phyloP scores from a whole-genome alignment of 2,888 invertebrate genomes.

The Chrysomela aeneicollis region DNA sequence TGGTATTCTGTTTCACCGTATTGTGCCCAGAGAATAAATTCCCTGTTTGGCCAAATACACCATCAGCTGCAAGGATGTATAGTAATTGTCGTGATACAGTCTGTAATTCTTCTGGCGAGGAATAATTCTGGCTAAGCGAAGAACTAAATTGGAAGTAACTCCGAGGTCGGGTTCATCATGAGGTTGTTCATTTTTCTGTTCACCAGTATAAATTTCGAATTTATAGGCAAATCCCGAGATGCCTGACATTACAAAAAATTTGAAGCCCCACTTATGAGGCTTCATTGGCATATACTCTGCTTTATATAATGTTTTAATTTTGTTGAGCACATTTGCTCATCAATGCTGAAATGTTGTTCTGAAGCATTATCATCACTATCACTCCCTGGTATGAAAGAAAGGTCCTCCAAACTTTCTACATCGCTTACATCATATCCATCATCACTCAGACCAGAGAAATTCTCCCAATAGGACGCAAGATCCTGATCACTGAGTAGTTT shows the following conservation, averaged over 20 bases:
- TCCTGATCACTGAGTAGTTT: neutral
- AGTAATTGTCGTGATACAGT: conserved; percentile 14
- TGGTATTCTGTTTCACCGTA: conserved; percentile 19
- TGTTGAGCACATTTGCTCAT: conserved; percentile 29
- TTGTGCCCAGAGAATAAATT: conserved; percentile 22
- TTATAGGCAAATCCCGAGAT: conserved; percentile 11
- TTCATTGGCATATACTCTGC: conserved; percentile 11
- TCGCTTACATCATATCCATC: neutral
- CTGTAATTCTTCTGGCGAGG: conserved; percentile 10
- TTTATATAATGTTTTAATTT: conserved; percentile 24
- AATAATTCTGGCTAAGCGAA: conserved; percentile 7
- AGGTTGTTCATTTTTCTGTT: neutral
- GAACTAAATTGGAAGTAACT: conserved; percentile 7
- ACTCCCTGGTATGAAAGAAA: neutral
- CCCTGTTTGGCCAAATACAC: conserved; percentile 13
- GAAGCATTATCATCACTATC: neutral
- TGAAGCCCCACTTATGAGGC: conserved; percentile 5
- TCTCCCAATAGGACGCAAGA: conserved; percentile 1
- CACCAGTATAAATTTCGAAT: conserved; percentile 9
- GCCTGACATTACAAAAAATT: conserved; percentile 1
- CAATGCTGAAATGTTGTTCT: conserved; percentile 25
- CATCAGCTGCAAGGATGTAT: conserved; percentile 2
- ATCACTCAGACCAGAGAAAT: conserved; percentile 2
- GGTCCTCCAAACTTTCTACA: neutral
- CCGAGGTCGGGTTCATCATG: conserved; percentile 10